These are phyloP conservation scores for Cantharis flavilabris DNA, from an alignment of 2,888 invertebrate species.

Conservation along the genomic window DNA sequence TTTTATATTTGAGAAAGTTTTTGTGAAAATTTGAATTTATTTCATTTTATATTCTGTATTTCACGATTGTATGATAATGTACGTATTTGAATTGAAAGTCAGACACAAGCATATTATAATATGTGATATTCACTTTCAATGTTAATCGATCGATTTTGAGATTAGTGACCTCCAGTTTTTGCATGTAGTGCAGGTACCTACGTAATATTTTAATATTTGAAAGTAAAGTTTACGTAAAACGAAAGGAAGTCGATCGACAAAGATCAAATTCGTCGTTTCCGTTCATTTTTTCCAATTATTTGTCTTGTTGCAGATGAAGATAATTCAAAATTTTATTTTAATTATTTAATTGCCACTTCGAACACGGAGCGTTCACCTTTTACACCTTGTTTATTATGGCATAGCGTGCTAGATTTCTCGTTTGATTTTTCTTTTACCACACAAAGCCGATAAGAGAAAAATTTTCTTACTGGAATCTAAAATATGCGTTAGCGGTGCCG, in stretches of 20 bases:
- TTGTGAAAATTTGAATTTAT: no score
- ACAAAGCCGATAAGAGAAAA: neutral
- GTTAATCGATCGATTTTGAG: neutral
- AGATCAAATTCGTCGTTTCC: neutral
- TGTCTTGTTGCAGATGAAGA: neutral
- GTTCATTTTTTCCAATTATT: neutral
- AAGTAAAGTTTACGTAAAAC: neutral
- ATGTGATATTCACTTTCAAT: neutral
- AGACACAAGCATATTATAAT: neutral
- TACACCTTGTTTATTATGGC: neutral
- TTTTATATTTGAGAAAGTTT: neutral
- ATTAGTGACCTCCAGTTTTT: neutral
- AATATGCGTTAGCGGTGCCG: neutral
- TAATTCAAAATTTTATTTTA: neutral
- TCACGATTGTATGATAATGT: neutral
- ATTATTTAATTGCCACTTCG: neutral
- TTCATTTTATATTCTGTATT: neutral
- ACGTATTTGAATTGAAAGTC: neutral
- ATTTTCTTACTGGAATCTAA: neutral
- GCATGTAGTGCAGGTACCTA: neutral
- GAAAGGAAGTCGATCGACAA: neutral
- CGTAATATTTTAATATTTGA: neutral
- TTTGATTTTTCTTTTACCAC: neutral
- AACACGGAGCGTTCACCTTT: neutral
- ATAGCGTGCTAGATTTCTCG: neutral